Evolutionary conservation across 2,797 vertebrate genomes (phyloP).

Genomic region (Melanotaenia maccullochi): DNA sequence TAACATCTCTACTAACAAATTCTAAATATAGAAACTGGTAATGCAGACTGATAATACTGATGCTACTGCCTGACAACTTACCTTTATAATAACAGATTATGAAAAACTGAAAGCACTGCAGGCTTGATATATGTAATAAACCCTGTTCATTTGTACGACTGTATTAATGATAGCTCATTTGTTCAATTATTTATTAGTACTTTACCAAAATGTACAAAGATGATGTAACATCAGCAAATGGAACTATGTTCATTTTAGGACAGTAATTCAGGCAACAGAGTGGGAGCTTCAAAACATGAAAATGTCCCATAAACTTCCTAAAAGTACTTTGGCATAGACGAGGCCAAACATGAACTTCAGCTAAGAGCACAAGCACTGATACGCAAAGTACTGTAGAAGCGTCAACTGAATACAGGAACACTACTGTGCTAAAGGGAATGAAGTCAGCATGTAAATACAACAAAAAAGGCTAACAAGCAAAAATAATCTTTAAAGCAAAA

Average conservation of each 20-base stretch:
- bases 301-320: neutral
- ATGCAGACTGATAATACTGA: neutral
- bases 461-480: neutral
- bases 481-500: neutral
- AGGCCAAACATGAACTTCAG: constrained; percentile 16
- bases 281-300: constrained; percentile 2
- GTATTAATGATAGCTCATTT: neutral
- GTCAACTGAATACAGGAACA: neutral
- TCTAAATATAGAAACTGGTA: neutral
- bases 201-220: neutral
- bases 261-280: neutral
- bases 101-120: neutral
- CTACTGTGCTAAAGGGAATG: constrained; percentile 16
- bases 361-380: constrained; percentile 25
- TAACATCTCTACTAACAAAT: neutral
- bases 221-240: neutral
- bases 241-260: neutral
- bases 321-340: neutral
- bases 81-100: neutral
- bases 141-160: neutral
- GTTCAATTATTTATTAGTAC: neutral
- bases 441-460: neutral
- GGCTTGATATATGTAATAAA: neutral
- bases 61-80: neutral
- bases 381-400: neutral